These are phyloP conservation scores for Malthinus flaveolus DNA, from an alignment of 2,888 invertebrate genomes.

Conservation along the genomic window DNA sequence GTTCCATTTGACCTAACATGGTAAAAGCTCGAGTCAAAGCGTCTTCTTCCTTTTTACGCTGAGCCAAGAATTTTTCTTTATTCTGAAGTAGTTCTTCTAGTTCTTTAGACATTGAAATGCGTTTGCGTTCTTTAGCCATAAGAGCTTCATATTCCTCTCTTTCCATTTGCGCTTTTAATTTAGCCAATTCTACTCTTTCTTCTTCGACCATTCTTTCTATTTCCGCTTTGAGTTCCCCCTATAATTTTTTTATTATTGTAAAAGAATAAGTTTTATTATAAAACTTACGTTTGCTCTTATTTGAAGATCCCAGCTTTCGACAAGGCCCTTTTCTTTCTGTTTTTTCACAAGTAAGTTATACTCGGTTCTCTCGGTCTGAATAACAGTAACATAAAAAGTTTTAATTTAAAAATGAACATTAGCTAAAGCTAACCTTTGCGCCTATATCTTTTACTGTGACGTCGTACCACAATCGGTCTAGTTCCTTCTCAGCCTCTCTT, in stretches of 20 bases:
- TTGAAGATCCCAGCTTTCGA: conserved; percentile 47
- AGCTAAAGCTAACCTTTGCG: conserved; percentile 46
- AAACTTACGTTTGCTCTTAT: conserved; percentile 44
- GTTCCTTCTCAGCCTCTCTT: conserved; percentile 59
- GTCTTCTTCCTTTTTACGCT: conserved; percentile 46
- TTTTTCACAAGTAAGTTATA: conserved; percentile 55
- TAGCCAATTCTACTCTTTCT: conserved; percentile 44
- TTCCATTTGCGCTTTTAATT: conserved; percentile 41
- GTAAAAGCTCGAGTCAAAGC: conserved; percentile 45
- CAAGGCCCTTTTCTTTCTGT: conserved; percentile 52
- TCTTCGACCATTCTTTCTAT: conserved; percentile 39
- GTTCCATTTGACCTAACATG: conserved; percentile 41
- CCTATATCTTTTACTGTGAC: conserved; percentile 62
- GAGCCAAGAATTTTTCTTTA: conserved; percentile 41
- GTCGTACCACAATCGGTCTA: conserved; percentile 65
- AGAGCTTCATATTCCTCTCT: conserved; percentile 44
- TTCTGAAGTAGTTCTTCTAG: conserved; percentile 45
- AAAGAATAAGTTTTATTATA: neutral
- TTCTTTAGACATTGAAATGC: conserved; percentile 41
- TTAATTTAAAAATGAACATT: neutral
- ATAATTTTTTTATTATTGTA: conserved; percentile 1
- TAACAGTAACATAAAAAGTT: neutral
- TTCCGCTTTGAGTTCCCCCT: conserved; percentile 44
- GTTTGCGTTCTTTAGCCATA: conserved; percentile 34
- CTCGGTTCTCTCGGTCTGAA: conserved; percentile 59